Base-by-base conservation (phyloP, 1,140 invertebrate genomes). In the Thalassaphorura encarpata region DNA sequence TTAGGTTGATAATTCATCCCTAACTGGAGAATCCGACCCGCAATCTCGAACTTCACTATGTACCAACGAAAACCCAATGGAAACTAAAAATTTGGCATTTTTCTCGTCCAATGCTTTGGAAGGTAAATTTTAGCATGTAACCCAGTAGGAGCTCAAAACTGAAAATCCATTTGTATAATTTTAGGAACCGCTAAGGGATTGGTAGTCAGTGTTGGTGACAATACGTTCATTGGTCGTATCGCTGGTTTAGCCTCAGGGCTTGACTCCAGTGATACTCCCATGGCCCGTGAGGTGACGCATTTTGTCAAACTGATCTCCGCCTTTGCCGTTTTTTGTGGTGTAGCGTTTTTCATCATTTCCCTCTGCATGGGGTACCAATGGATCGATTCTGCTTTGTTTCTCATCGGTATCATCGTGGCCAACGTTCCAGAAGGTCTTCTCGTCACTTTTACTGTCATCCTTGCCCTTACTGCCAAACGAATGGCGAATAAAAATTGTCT, bases 41-140 rank as follows among this genome's bases (percentile, higher is more conserved):
- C 92, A 96, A 69, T 85, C 86, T 52, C 81, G 93, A 68, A 84
- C 85, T 58, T 75, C 86, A 16, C 89, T 96, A 63, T 93, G 88
- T 69, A 96, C 92, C 50, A 83, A 95, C 72, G 91, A 97, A 64
- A 97, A 97, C 73, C 93, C 93, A 1, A 76, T 97, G 66, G 93
- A 97, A 78, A 96, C 93, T 33, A 93, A 90, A 73, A 97, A 97
- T 73, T 74, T 97, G 63, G 93, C 90, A 47, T 97, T 96, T 77
- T 97, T 96, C 78, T 96, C 92, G 40, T 97, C 93, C 29, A 96
- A 96, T 72, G 92, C 91, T 66, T 90, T 97, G 41, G 93, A 97
- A 78, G 93, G 84, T 72, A 67, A 58, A 19, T 26, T 28, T 16
- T 29, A 3, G n/a, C 11, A 6, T 28, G 19, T 26, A 28, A 51